These are phyloP conservation scores for Coelinius sp. DNA, from an alignment of 2,888 invertebrate genomes.

Conservation along the genomic window DNA sequence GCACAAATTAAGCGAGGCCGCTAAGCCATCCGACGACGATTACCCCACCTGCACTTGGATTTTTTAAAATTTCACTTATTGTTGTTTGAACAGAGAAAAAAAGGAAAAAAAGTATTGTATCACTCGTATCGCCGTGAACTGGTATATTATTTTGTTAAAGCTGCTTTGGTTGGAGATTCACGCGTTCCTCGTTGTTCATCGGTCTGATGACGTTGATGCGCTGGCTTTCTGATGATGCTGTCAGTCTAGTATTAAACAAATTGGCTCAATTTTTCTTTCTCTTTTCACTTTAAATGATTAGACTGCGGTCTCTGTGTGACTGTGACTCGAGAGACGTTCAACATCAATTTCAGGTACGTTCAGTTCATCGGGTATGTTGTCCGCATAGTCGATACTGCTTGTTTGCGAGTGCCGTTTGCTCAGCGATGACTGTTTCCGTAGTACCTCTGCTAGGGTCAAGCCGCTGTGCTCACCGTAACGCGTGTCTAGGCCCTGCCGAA, in stretches of 20 bases:
- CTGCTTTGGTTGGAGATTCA: not conserved
- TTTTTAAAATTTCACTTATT: conserved; percentile 1
- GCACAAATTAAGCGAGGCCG: conserved; percentile 21
- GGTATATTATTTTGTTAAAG: not conserved
- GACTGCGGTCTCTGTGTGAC: conserved; percentile 95
- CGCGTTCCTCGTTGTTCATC: conserved; percentile 14
- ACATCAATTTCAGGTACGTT: conserved; percentile 94
- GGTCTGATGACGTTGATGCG: not conserved
- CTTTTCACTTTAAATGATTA: conserved; percentile 70
- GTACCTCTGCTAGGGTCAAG: conserved; percentile 92
- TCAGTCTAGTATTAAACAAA: conserved; percentile 37
- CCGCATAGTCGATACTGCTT: conserved; percentile 93
- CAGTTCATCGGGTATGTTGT: conserved; percentile 89
- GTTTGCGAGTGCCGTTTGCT: conserved; percentile 93
- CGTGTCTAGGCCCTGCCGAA: conserved; percentile 97
- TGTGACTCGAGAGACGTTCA: conserved; percentile 92
- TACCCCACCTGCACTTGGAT: conserved; percentile 10
- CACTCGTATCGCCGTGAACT: not conserved
- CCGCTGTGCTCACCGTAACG: conserved; percentile 93
- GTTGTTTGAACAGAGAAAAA: not conserved
- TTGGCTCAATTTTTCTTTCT: conserved; percentile 33
- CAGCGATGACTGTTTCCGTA: conserved; percentile 93
- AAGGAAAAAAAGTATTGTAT: not conserved
- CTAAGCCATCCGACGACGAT: conserved; percentile 5
- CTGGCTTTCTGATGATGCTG: conserved; percentile 34